phyloP scores from a whole-genome alignment of 2,797 vertebrate genomes.

The Apodemus agrarius region DNA sequence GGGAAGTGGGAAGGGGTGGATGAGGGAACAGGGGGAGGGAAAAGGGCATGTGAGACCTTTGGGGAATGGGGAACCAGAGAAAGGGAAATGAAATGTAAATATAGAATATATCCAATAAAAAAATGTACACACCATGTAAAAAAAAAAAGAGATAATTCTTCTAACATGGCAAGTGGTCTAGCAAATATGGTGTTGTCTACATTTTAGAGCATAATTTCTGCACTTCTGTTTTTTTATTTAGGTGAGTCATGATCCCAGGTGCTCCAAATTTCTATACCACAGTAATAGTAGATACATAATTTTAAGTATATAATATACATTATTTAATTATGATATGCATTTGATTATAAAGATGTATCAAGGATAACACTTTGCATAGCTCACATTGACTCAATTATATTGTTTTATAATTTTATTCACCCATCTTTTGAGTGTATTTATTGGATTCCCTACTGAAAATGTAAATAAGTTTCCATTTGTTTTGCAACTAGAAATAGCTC shows the following conservation, averaged over 20 bases:
- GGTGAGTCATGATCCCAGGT: background rate
- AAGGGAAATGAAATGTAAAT: no score
- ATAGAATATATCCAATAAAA: no score
- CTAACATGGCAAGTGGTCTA: constrained; percentile 15
- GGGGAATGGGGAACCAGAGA: no score
- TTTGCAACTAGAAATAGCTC: constrained; percentile 49
- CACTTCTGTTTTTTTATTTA: constrained; percentile 43
- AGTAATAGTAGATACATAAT: background rate
- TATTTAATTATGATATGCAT: background rate
- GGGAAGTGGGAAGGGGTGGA: no score
- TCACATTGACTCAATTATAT: no score
- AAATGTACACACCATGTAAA: no score
- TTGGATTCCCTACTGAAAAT: constrained; percentile 40
- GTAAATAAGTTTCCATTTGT: constrained; percentile 13
- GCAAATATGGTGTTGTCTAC: background rate
- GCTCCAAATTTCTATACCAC: background rate
- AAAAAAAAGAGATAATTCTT: no score
- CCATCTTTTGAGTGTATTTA: background rate
- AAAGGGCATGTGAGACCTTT: no score
- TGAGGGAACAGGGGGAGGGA: no score
- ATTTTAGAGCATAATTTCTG: constrained; percentile 36
- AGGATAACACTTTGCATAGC: background rate
- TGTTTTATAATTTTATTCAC: background rate
- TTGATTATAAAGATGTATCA: background rate
- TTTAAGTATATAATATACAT: background rate